Evolutionary conservation across 2,113 vertebrate species (phyloP), one percentile per base, ranked within the genome.

Genomic region (Rhadina sibilatrix): DNA sequence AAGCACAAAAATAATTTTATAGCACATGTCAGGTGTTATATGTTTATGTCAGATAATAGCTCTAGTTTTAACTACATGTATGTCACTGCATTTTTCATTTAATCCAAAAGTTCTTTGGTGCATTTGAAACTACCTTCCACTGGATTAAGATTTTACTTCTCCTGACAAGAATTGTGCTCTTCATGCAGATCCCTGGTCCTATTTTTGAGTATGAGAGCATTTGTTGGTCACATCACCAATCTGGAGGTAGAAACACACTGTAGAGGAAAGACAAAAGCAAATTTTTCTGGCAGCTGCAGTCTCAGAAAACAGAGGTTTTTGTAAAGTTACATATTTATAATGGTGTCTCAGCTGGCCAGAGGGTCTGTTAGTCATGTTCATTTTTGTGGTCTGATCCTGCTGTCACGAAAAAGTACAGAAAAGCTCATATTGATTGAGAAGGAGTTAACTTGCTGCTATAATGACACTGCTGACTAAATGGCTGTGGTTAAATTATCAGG

Each of bases 401-500:
- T 75, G 12, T 71, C 72, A 65, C 4, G 10, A 75, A 82, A 95
- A 88, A 21, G 20, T 68, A 53, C 61, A 87, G 70, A 95, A 92
- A 80, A 70, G n/a, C 69, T 87, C 1, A 0, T 87, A 92, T 75
- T 53, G 85, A 94, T 94, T 91, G 89, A 74, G 68, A 84, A 87
- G 83, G 57, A 91, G 91, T 64, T 83, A 77, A 33, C 78, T 95
- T 91, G 85, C 69, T 70, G 30, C 65, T 1, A 0, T 89, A 85
- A 89, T 92, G 80, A 80, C 66, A 50, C 60, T 87, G 85, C 95
- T 94, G 94, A 97, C 33, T 95, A 93, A 97, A 93, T 6, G 13
- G 37, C 52, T 37, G 15, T 10, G 2, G 82, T 97, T 96, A 97
- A 97, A 97, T 97, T 97, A 97, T 94, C 93, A 93, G 87, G 82